These are phyloP conservation scores for Psilopogon haemacephalus DNA, from an alignment of 2,113 vertebrate genomes.

Conservation along the genomic window DNA sequence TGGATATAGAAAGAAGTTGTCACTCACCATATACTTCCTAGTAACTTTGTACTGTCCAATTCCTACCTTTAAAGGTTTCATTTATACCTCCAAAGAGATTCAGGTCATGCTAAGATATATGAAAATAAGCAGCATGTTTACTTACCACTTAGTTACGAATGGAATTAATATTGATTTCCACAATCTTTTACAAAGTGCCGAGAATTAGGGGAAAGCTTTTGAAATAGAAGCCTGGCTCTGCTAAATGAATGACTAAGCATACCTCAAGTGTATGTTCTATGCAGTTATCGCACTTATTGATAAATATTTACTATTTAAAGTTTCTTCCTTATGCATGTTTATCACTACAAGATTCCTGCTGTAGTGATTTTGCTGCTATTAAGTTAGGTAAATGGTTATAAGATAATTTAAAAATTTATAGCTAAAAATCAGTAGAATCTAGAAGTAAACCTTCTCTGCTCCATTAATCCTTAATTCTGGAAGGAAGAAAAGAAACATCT, in stretches of 20 bases:
- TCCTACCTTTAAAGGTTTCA: neutral
- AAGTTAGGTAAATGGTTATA: neutral
- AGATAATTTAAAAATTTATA: neutral
- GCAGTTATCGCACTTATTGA: neutral
- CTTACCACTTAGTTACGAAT: neutral
- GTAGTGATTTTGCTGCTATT: neutral
- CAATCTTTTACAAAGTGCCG: neutral
- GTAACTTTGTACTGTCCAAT: neutral
- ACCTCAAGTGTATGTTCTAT: neutral
- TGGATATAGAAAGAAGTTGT: neutral
- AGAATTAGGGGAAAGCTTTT: neutral
- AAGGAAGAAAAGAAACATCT: neutral
- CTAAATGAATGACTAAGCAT: neutral
- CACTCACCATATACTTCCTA: neutral
- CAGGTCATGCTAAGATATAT: neutral
- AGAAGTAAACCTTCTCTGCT: neutral
- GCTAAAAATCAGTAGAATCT: neutral
- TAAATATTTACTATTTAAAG: neutral
- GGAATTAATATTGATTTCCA: conserved; percentile 27
- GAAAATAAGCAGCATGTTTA: neutral
- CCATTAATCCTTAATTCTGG: neutral
- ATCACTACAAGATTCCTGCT: no score
- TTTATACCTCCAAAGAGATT: neutral
- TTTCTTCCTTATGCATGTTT: neutral
- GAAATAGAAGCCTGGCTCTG: neutral